phyloP scores from a whole-genome alignment of 2,113 vertebrate species.

The Hepsetus odoe region DNA sequence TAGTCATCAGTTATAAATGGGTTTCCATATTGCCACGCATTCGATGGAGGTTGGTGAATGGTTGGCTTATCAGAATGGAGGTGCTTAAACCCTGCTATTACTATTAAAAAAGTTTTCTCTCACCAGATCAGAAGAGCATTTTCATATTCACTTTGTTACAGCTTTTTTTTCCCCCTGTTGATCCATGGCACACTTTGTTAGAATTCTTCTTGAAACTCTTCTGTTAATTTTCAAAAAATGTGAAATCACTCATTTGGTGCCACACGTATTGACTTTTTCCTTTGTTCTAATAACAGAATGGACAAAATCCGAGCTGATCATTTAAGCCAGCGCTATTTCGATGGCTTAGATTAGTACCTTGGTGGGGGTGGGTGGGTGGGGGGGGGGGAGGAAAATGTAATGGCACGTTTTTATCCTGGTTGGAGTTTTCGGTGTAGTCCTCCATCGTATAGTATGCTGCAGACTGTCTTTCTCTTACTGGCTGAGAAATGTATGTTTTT shows the following conservation, averaged over 20 bases:
- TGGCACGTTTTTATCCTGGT: conserved; percentile 24
- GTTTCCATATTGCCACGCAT: conserved; percentile 52
- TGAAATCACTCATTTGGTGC: conserved; percentile 72
- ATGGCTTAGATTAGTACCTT: conserved; percentile 62
- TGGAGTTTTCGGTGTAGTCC: conserved; percentile 57
- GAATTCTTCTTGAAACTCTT: neutral
- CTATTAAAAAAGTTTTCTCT: conserved; percentile 28
- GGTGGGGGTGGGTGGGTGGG: neutral
- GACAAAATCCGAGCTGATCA: conserved; percentile 61
- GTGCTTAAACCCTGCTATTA: conserved; percentile 52
- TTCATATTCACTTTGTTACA: neutral
- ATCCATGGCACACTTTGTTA: neutral
- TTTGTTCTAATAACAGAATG: conserved; percentile 44
- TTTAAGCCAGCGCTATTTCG: conserved; percentile 64
- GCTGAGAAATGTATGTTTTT: conserved; percentile 57
- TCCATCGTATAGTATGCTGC: conserved; percentile 75
- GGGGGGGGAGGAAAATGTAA: no score
- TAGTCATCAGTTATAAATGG: conserved; percentile 9
- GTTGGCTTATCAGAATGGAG: conserved; percentile 56
- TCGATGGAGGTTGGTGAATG: conserved; percentile 61
- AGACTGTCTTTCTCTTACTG: conserved; percentile 66
- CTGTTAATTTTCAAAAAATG: conserved; percentile 58
- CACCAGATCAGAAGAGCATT: neutral
- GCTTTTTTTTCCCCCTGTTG: neutral
- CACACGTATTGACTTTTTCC: conserved; percentile 48